Percentiles rank a stretch among this genome's conserved stretches.
These are phyloP conservation scores for Danio aesculapii DNA, from an alignment of 2,797 vertebrate species.

Conservation along the genomic window DNA sequence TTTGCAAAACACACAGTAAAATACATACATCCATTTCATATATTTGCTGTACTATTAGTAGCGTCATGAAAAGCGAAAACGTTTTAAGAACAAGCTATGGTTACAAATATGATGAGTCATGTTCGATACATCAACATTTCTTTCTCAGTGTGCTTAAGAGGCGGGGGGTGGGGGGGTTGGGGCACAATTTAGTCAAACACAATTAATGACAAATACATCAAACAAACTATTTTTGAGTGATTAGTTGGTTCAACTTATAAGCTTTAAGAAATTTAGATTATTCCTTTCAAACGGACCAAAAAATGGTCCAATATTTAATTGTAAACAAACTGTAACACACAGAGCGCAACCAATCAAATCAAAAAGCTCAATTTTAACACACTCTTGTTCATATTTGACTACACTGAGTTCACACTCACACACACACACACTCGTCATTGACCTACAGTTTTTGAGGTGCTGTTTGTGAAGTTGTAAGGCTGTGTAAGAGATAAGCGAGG, in stretches of 20 bases:
- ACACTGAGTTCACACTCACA: neutral
- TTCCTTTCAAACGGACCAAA: too few relatives aligned
- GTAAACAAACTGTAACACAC: neutral
- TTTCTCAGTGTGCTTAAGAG: constrained; percentile 20
- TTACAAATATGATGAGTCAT: constrained; percentile 51
- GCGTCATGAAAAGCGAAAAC: constrained; percentile 72
- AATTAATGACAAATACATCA: constrained; percentile 5
- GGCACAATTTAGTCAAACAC: constrained; percentile 11
- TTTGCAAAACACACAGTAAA: constrained; percentile 75
- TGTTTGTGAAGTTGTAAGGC: constrained; percentile 44
- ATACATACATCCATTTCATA: constrained; percentile 73
- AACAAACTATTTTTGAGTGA: neutral
- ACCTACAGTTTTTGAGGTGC: constrained; percentile 14
- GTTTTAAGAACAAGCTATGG: constrained; percentile 56
- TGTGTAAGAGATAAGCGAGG: neutral
- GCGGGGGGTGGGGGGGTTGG: too few relatives aligned
- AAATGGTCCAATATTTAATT: neutral
- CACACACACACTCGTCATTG: constrained; percentile 18
- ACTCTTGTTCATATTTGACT: neutral
- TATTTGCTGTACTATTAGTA: constrained; percentile 73
- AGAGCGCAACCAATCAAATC: neutral
- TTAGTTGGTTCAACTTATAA: neutral
- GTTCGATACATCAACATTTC: constrained; percentile 51
- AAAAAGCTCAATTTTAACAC: neutral
- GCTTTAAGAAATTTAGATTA: neutral